phyloP scores from a whole-genome alignment of 1,140 invertebrate species.

The Drosophila biarmipes region DNA sequence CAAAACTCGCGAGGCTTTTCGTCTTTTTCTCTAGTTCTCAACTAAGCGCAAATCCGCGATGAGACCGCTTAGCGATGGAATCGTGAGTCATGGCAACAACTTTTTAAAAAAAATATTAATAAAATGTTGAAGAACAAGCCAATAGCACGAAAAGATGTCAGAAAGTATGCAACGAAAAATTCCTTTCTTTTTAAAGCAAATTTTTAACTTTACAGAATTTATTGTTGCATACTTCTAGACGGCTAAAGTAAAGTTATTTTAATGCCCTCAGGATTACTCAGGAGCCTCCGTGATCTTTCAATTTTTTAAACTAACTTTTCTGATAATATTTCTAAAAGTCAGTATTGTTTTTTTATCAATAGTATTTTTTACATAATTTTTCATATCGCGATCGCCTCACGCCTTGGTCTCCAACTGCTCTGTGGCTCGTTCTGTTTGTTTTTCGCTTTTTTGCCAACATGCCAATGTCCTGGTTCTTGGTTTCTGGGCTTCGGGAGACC shows the following conservation, averaged over 20 bases:
- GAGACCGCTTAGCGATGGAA: constrained; percentile 36
- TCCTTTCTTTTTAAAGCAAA: too few relatives aligned
- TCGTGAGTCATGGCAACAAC: background rate
- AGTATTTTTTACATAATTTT: too few relatives aligned
- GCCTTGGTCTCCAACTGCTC: background rate
- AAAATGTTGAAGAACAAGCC: background rate
- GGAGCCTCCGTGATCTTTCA: too few relatives aligned
- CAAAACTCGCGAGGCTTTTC: constrained; percentile 37
- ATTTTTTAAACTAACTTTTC: too few relatives aligned
- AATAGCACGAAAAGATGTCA: too few relatives aligned
- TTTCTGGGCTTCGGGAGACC: constrained; percentile 8
- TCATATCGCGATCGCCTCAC: constrained; percentile 1
- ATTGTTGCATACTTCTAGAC: too few relatives aligned
- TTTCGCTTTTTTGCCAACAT: constrained; percentile 21
- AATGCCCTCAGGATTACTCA: background rate
- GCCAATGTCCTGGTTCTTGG: constrained; percentile 40
- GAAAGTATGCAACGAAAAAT: too few relatives aligned
- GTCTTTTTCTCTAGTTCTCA: constrained; percentile 56
- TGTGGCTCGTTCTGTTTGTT: constrained; percentile 39
- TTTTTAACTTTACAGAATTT: too few relatives aligned
- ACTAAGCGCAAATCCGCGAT: constrained; percentile 69
- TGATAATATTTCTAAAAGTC: too few relatives aligned
- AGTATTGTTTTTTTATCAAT: too few relatives aligned
- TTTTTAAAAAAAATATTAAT: background rate
- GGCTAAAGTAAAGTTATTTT: background rate